phyloP scores from a whole-genome alignment of 1,140 invertebrate genomes.

The Drosophila erecta region DNA sequence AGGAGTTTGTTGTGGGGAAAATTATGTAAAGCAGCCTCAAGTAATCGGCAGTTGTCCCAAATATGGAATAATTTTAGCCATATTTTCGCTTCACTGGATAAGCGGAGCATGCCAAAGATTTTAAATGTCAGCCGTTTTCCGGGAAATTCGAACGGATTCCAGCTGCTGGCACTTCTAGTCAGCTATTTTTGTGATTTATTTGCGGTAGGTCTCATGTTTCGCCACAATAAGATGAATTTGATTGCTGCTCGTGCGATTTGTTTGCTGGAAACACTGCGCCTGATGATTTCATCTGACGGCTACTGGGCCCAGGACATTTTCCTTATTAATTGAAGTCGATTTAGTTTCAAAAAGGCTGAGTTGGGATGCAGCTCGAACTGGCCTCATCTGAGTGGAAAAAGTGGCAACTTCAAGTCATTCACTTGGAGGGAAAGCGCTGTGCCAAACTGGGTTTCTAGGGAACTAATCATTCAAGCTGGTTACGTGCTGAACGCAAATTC shows the following conservation, averaged over 20 bases:
- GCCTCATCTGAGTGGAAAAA: conserved; percentile 18
- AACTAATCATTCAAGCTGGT: conserved; percentile 34
- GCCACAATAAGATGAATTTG: conserved; percentile 41
- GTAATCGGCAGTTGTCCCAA: conserved; percentile 65
- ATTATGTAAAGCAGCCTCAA: conserved; percentile 76
- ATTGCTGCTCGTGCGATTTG: conserved; percentile 40
- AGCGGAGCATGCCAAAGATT: conserved; percentile 26
- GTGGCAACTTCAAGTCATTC: conserved; percentile 21
- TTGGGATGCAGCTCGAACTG: neutral
- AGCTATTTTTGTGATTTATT: conserved; percentile 68
- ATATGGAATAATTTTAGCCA: conserved; percentile 64
- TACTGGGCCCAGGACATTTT: conserved; percentile 20
- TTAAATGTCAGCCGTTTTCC: conserved; percentile 25
- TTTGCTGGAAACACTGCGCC: conserved; percentile 14
- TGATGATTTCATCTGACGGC: conserved; percentile 47
- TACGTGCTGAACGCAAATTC: neutral
- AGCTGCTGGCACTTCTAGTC: conserved; percentile 24
- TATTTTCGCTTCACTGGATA: conserved; percentile 34
- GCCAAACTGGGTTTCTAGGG: conserved; percentile 5
- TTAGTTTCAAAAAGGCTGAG: neutral
- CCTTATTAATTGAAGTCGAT: conserved; percentile 52
- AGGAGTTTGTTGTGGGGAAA: conserved; percentile 47
- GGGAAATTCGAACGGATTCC: neutral
- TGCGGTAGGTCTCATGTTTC: conserved; percentile 13
- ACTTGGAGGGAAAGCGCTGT: neutral